Base-by-base conservation (phyloP, 2,888 invertebrate genomes). In the Xestoiulus laeticollis region DNA sequence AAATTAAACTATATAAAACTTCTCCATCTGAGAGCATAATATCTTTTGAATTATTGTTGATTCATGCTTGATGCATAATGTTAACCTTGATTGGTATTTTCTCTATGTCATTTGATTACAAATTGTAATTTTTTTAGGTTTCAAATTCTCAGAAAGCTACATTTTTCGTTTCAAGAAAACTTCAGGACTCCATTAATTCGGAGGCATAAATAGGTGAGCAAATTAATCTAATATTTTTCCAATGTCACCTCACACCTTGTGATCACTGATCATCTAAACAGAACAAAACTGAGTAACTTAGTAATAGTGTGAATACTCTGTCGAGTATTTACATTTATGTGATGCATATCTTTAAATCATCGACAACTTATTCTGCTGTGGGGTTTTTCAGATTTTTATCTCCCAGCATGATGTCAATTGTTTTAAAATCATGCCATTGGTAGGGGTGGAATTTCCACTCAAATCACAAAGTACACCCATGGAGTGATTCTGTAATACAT, bases 121-220 rank as follows among this genome's bases (percentile, higher is more conserved):
- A 30, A 78, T 78, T 30, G 30, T 5, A 38, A 22, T 78, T 30
- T 78, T 78, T 78, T 12, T 26, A 78, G 78, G 78, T 26, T 12
- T 30, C 78, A 78, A 30, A 12, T 30, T 78, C 4, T 30, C 30
- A 30, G 12, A 78, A 26, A 78, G 16, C 78, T 30, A 1, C 78
- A 78, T 10, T 26, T 12, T 5, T 12, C 1, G 30, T 30, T 78
- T 78, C 26, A 68, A 48, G 30, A 26, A 26, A 30, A 78, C 2
- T 26, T 30, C 78, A 78, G 30, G 14, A 30, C 30, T 30, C 30
- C 78, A 78, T 8, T 78, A 16, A 78, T 78, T 78, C 1, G 14
- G 78, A 78, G 78, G 78, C 30, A 30, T 78, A 30, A 26, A 78
- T 78, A 78, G 78, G 78, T 78, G 26, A 30, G 78, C 48, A 30